Evolutionary conservation across 2,113 vertebrate species (phyloP).

Genomic region (Rhinoptilus africanus): DNA sequence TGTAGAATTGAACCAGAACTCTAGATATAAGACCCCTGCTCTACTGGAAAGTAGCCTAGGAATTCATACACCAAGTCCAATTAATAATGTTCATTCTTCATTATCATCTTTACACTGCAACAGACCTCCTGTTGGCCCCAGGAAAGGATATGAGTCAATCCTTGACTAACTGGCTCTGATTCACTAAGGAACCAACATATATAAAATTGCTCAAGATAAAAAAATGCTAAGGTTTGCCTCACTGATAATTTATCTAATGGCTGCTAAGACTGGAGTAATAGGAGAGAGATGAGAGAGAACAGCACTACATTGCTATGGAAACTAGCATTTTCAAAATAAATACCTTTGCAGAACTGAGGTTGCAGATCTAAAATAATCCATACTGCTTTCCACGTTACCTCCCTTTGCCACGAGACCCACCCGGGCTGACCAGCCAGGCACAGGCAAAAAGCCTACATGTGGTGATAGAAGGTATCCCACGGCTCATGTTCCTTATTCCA

Average conservation of each 20-base stretch:
- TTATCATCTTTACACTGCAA: conserved; percentile 1
- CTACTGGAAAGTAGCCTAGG: not conserved
- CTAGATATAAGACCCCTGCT: not conserved
- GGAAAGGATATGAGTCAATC: conserved; percentile 46
- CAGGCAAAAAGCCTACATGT: not conserved
- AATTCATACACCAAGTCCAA: not conserved
- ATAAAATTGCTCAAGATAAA: conserved; percentile 47
- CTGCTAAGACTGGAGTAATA: conserved; percentile 42
- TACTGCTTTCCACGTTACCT: not conserved
- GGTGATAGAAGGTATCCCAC: not conserved
- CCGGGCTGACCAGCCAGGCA: not conserved
- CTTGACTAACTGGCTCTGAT: conserved; percentile 34
- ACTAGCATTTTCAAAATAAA: conserved; percentile 70
- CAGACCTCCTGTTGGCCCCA: not conserved
- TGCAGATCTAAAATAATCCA: conserved; percentile 1
- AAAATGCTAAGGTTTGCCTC: conserved; percentile 31
- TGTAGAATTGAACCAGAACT: not conserved
- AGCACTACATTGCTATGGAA: conserved; percentile 68
- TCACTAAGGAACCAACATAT: conserved; percentile 42
- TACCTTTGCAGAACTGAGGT: conserved; percentile 47
- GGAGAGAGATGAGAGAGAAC: conserved; percentile 24
- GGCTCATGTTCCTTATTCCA: not conserved
- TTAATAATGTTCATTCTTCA: not conserved
- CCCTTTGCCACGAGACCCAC: not conserved
- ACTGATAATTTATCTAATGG: conserved; percentile 60